These are phyloP conservation scores for Bembecia ichneumoniformis DNA, from an alignment of 2,888 invertebrate species.

Conservation along the genomic window DNA sequence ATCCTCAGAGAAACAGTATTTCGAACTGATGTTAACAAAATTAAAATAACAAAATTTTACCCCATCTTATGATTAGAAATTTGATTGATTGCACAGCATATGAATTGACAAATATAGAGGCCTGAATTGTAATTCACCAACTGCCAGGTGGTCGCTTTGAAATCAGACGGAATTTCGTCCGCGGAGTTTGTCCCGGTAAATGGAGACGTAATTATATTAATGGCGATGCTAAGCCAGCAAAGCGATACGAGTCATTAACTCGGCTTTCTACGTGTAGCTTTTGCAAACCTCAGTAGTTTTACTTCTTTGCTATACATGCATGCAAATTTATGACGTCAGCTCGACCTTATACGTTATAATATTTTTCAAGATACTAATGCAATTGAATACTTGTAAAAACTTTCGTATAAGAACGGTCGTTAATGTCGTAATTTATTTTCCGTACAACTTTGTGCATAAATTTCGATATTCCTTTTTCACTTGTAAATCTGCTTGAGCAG, in stretches of 20 bases:
- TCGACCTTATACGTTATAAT: not conserved
- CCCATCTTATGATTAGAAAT: too few species aligned
- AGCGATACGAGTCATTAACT: slow-evolving; percentile 37
- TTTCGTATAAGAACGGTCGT: not conserved
- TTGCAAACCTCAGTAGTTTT: not conserved
- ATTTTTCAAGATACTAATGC: not conserved
- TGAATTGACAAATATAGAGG: too few species aligned
- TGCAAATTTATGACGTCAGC: too few species aligned
- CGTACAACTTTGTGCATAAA: not conserved
- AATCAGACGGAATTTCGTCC: not conserved
- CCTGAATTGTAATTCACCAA: too few species aligned
- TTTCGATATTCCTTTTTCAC: too few species aligned
- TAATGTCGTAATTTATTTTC: not conserved
- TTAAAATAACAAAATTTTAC: too few species aligned
- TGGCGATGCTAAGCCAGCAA: slow-evolving; percentile 28
- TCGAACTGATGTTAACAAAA: too few species aligned
- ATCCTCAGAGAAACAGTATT: too few species aligned
- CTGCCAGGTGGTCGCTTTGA: too few species aligned
- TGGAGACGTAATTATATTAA: slow-evolving; percentile 35
- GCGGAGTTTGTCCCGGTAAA: slow-evolving; percentile 11
- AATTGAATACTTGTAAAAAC: not conserved
- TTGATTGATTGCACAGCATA: too few species aligned
- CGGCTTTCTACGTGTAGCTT: slow-evolving; percentile 13
- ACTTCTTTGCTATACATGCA: too few species aligned
- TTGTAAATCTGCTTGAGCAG: too few species aligned